These are phyloP conservation scores for Danaus chrysippus DNA, from an alignment of 2,888 invertebrate genomes.

Conservation along the genomic window DNA sequence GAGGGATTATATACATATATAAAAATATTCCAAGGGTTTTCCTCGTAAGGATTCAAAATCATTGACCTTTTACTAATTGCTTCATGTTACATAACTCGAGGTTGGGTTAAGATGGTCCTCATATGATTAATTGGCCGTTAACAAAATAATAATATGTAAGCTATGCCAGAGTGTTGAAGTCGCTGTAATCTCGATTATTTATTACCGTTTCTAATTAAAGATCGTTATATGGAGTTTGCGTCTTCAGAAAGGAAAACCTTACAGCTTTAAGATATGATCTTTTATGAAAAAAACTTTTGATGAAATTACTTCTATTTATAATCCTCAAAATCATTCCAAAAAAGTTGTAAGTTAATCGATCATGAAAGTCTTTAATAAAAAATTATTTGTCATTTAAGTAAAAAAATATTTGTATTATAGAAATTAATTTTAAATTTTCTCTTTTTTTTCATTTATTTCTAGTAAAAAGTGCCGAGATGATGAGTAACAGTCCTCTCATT, in stretches of 20 bases:
- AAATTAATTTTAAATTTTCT: too few relatives aligned
- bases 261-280: too few relatives aligned
- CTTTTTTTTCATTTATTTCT: too few relatives aligned
- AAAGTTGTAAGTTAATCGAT: too few relatives aligned
- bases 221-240: background rate
- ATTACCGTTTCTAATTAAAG: background rate
- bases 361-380: too few relatives aligned
- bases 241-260: too few relatives aligned
- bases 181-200: background rate
- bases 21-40: background rate
- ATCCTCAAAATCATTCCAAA: too few relatives aligned
- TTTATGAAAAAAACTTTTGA: too few relatives aligned
- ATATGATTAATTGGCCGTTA: background rate
- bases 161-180: background rate
- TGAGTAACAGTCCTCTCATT: background rate
- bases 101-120: background rate
- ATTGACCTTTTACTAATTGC: constrained; percentile 4
- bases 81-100: background rate
- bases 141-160: background rate
- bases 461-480: background rate
- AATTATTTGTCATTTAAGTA: too few relatives aligned
- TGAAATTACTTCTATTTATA: too few relatives aligned
- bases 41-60: background rate
- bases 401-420: too few relatives aligned
- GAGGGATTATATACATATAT: too few relatives aligned